Conservation (phyloP, 2,113 vertebrate species). For the Campylomormyrus numenius region DNA sequence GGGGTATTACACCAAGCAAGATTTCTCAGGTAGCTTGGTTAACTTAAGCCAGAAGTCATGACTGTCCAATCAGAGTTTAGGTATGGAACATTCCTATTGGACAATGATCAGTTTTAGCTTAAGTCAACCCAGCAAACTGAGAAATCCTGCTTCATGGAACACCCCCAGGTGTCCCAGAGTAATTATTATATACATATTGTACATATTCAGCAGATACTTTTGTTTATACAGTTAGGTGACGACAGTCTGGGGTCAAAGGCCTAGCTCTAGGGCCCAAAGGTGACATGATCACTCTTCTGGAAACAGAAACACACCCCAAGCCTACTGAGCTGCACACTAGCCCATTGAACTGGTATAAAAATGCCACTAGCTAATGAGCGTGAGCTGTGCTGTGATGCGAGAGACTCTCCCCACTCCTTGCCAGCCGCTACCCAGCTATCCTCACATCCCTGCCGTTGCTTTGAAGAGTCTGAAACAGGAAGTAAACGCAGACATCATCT, state of each 20-base stretch:
- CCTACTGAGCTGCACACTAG: not conserved
- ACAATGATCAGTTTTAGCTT: not conserved
- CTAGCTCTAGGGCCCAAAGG: not conserved
- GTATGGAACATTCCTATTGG: not conserved
- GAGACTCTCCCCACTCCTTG: not conserved
- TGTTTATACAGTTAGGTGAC: not conserved
- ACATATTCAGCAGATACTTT: not conserved
- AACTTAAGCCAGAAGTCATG: not conserved
- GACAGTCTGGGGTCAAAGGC: not conserved
- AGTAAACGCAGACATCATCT: not conserved
- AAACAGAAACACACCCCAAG: not conserved
- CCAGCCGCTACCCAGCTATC: not conserved
- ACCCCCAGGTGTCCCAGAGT: not conserved
- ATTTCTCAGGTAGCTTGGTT: not conserved
- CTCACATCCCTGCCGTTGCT: not conserved
- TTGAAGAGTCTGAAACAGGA: constrained; percentile 15
- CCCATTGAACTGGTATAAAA: not conserved
- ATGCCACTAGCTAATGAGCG: not conserved
- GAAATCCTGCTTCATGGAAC: not conserved
- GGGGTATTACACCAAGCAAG: not conserved
- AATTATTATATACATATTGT: not conserved
- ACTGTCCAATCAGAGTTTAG: not conserved
- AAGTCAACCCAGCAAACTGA: not conserved
- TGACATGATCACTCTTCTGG: not conserved
- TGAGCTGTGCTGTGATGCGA: not conserved